These are phyloP conservation scores for Ammodramus savannarum DNA, from an alignment of 2,113 vertebrate genomes.

Conservation along the genomic window DNA sequence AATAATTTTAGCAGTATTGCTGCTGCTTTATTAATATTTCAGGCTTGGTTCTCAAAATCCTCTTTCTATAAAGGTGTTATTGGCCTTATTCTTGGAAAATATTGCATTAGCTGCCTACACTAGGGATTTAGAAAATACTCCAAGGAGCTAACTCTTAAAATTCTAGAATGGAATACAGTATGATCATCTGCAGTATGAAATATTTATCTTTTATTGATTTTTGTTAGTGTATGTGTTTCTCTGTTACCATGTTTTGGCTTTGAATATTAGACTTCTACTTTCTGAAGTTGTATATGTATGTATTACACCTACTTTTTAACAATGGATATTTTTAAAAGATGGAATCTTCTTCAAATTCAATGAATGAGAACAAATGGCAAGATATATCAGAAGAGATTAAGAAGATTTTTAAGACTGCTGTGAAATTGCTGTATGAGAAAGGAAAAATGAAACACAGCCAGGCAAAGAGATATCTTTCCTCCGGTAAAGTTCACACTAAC, in stretches of 20 bases:
- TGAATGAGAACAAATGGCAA: constrained; percentile 90
- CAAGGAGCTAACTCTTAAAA: neutral
- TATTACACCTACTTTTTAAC: constrained; percentile 5
- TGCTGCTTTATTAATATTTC: neutral
- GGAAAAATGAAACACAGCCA: constrained; percentile 91
- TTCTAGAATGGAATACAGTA: neutral
- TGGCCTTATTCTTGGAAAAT: neutral
- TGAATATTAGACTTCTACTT: neutral
- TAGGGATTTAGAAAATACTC: neutral
- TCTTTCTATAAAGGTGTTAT: neutral
- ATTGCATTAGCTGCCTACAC: neutral
- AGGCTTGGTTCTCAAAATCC: neutral
- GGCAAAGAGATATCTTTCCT: constrained; percentile 95
- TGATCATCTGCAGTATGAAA: neutral
- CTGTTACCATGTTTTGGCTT: neutral
- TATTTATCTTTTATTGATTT: neutral
- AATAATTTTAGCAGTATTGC: neutral
- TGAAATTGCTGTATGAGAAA: constrained; percentile 90
- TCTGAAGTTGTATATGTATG: neutral
- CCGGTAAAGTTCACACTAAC: constrained; percentile 76
- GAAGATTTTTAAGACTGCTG: constrained; percentile 89
- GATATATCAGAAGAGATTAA: constrained; percentile 95
- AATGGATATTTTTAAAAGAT: constrained; percentile 73
- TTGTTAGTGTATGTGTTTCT: neutral
- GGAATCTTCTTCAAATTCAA: constrained; percentile 82